Evolutionary conservation across 2,888 invertebrate genomes (phyloP), one percentile per base, ranked within the genome.

Genomic region (Epinotia ramella): DNA sequence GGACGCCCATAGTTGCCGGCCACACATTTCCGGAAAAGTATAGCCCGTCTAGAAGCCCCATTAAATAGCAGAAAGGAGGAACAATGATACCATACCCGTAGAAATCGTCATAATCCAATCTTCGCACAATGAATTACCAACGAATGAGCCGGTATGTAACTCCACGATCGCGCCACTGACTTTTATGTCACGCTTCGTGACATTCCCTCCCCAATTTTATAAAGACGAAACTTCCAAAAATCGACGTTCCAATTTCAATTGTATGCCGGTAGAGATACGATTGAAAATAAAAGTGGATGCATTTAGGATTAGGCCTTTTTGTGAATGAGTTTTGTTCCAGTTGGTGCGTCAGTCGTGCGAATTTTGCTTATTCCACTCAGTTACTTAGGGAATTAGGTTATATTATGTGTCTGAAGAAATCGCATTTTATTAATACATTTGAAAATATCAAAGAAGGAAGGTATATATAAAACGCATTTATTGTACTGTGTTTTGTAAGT

Each of bases 111-210:
- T 49, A 28, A 57, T 5, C 6, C 16, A 68, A 57, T 57, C 20
- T n/a, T 20, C 3, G 18, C 57, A 13, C n/a, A 69, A 69, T 46
- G 40, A 57, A 59, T 59, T 20, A 44, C 11, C 24, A 44, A 28
- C 24, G 44, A 69, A 59, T 20, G 56, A 57, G 18, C 56, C 40
- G 44, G 16, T 59, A 18, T 49, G 44, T 56, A 18, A 53, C 28
- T 11, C 46, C 66, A 12, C n/a, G 53, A 12, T 53, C 56, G 67
- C 56, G 20, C 46, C 59, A 46, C 44, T 60, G 69, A 46, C 59
- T 68, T 20, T 68, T 59, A 44, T 16, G 69, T 60, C 24, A 69
- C 69, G 69, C 59, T 69, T 20, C 16, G 12, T 0, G 59, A 24
- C 18, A 33, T 28, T 49, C 16, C 53, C 24, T 9, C 3, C 12